Percentiles rank a stretch among this genome's conserved stretches.
Conservation (phyloP, 30 jellyfish, hydroid and myxozoan species). For the Hydractinia symbiolongicarpus region DNA sequence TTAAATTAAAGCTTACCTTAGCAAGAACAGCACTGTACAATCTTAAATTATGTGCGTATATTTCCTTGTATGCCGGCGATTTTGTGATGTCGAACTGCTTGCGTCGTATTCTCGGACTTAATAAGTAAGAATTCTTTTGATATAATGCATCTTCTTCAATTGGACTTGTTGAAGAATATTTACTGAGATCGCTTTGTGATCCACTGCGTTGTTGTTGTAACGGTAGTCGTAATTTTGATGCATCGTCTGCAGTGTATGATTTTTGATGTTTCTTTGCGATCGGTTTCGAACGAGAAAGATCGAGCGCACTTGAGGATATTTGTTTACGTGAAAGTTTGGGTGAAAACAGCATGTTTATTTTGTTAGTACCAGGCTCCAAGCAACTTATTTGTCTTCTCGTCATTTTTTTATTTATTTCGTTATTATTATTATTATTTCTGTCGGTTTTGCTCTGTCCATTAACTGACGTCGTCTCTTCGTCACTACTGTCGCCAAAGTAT, state of each 20-base stretch:
- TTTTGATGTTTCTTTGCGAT: not conserved
- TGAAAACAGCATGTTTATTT: not conserved
- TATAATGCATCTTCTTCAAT: not conserved
- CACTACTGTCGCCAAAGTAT: not conserved
- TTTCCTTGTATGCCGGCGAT: slow-evolving; percentile 25
- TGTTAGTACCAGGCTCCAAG: not conserved
- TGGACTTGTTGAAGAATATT: not conserved
- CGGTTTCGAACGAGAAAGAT: not conserved
- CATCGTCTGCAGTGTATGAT: not conserved
- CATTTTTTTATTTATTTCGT: too few relatives aligned
- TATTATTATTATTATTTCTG: too few relatives aligned
- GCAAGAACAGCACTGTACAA: slow-evolving; percentile 41
- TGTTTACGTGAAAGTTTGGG: not conserved
- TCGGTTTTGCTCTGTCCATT: not conserved
- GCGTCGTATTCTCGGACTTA: slow-evolving; percentile 26
- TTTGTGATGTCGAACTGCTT: slow-evolving; percentile 28
- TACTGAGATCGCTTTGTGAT: not conserved
- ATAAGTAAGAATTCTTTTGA: not conserved
- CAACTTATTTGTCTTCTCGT: not conserved
- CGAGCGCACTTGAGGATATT: not conserved
- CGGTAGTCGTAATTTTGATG: not conserved
- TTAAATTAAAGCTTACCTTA: slow-evolving; percentile 13
- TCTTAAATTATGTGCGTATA: slow-evolving; percentile 27
- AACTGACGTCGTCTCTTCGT: slow-evolving; percentile 1
- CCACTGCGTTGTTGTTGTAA: not conserved